A percentile compares a stretch with the other conserved stretches of the same genome.
Evolutionary conservation across 2,113 vertebrate genomes (phyloP).

Genomic region (Rhinolophus ferrumequinum): DNA sequence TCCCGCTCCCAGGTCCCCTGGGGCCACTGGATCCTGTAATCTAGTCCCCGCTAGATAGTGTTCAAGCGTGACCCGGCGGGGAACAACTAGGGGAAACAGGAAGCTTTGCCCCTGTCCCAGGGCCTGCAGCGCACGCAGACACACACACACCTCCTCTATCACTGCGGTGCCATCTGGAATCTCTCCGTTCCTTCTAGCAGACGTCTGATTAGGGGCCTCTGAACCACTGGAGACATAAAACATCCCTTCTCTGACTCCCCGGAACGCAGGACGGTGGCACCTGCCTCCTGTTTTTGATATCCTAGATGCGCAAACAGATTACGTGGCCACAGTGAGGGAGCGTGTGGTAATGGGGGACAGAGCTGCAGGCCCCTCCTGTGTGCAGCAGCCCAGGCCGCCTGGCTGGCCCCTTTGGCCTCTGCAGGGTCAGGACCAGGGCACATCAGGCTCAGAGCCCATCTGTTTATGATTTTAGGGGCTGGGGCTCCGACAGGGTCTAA

Average conservation of each 20-base stretch:
- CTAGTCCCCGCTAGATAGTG: background rate
- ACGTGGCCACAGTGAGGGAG: background rate
- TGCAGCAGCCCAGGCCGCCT: background rate
- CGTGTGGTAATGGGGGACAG: background rate
- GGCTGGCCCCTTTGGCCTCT: background rate
- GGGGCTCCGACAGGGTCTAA: background rate
- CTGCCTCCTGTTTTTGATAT: constrained; percentile 71
- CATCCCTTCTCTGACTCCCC: background rate
- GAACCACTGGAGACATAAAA: constrained; percentile 58
- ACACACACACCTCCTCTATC: background rate
- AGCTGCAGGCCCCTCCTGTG: background rate
- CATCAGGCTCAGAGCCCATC: background rate
- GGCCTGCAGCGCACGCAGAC: background rate
- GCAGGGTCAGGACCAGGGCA: background rate
- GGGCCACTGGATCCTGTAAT: constrained; percentile 54
- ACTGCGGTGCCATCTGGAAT: constrained; percentile 80
- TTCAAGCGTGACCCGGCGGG: constrained; percentile 60
- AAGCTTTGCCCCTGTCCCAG: constrained; percentile 43
- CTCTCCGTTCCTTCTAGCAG: constrained; percentile 81
- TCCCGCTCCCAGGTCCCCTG: constrained; percentile 3
- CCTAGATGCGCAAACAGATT: constrained; percentile 39
- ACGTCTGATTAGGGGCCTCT: constrained; percentile 53
- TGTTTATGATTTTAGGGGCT: constrained; percentile 3
- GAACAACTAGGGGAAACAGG: background rate
- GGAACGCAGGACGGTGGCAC: constrained; percentile 13